These are phyloP conservation scores for Bemisia tabaci DNA, from an alignment of 1,140 invertebrate species.

Conservation along the genomic window DNA sequence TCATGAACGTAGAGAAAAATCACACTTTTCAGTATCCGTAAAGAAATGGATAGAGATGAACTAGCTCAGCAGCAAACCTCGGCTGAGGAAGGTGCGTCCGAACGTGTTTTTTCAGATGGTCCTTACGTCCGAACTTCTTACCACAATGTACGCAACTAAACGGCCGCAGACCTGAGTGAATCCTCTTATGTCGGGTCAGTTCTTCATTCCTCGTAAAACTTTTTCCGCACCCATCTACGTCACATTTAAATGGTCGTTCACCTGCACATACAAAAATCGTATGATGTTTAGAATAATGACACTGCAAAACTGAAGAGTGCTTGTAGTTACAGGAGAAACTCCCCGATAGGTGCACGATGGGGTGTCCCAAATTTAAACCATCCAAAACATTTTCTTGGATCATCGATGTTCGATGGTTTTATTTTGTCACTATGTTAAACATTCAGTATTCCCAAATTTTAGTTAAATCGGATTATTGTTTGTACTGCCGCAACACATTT, in stretches of 20 bases:
- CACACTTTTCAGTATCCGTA: not conserved
- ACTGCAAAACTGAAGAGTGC: too few relatives aligned
- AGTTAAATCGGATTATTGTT: too few relatives aligned
- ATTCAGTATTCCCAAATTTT: too few relatives aligned
- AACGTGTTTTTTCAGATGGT: not conserved
- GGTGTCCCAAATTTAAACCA: too few relatives aligned
- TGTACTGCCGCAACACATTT: too few relatives aligned
- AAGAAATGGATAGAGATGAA: not conserved
- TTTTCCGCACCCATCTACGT: conserved; percentile 58
- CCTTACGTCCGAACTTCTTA: conserved; percentile 73
- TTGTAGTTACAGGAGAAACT: too few relatives aligned
- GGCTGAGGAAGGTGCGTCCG: not conserved
- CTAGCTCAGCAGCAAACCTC: not conserved
- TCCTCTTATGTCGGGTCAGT: conserved; percentile 76
- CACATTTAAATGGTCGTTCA: not conserved
- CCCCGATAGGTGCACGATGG: too few relatives aligned
- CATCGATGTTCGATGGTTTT: too few relatives aligned
- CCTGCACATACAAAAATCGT: not conserved
- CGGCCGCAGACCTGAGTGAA: conserved; percentile 71
- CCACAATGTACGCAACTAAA: conserved; percentile 64
- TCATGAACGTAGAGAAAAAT: too few relatives aligned
- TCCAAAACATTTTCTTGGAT: too few relatives aligned
- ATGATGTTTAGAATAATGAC: too few relatives aligned
- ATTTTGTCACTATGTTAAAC: too few relatives aligned
- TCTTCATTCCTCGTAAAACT: conserved; percentile 89